Conservation (phyloP, 2,888 invertebrate species). For the Quadroppia sp. region DNA sequence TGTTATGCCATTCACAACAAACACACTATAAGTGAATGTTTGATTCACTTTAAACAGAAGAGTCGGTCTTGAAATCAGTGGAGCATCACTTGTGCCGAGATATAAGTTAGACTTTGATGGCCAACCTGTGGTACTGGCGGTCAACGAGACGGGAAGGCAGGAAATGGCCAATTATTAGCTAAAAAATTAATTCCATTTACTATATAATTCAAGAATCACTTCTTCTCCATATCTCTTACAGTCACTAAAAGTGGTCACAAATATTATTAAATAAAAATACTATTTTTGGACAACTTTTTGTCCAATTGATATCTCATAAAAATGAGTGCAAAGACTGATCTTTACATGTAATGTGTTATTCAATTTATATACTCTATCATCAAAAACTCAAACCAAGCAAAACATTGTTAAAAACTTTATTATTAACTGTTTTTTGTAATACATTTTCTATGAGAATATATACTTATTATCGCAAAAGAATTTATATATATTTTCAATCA, state of each 20-base stretch:
- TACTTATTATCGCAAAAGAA: neutral
- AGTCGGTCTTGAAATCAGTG: constrained; percentile 12
- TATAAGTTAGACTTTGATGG: constrained; percentile 23
- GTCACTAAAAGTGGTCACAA: neutral
- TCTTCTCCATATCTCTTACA: too few species aligned
- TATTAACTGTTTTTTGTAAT: neutral
- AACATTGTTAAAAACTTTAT: constrained; percentile 19
- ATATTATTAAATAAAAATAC: neutral
- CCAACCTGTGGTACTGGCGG: constrained; percentile 22
- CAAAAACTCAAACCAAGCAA: constrained; percentile 10
- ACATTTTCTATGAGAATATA: neutral
- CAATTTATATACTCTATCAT: constrained; percentile 17
- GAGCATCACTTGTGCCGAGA: constrained; percentile 21
- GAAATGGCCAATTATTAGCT: constrained; percentile 8
- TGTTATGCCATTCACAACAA: neutral
- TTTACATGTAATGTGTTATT: constrained; percentile 5
- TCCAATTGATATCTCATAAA: neutral
- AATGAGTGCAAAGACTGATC: neutral
- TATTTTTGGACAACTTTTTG: neutral
- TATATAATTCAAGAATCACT: constrained; percentile 3
- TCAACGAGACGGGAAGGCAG: constrained; percentile 20
- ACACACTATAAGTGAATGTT: constrained; percentile 1
- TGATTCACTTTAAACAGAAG: neutral
- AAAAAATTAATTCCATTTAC: constrained; percentile 12
- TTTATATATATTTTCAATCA: constrained; percentile 1